These are phyloP conservation scores for Tiaroga cobitis DNA, from an alignment of 2,797 vertebrate genomes.

Conservation along the genomic window DNA sequence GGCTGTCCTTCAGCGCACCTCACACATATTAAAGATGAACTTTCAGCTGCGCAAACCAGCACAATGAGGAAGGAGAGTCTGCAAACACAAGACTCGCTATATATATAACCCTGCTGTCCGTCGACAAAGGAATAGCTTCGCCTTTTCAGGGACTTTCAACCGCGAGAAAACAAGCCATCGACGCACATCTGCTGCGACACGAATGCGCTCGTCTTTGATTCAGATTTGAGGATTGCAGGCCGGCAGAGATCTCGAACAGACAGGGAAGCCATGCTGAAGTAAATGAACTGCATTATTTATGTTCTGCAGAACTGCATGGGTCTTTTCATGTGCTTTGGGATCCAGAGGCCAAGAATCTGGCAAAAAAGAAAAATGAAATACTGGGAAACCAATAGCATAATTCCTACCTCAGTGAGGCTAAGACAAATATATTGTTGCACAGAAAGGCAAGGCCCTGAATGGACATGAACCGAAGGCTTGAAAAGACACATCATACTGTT, in stretches of 20 bases:
- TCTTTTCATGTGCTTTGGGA: slow-evolving; percentile 4
- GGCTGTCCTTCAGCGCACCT: neutral
- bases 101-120: neutral
- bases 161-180: neutral
- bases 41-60: slow-evolving; percentile 26
- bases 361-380: neutral
- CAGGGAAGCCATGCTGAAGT: slow-evolving; percentile 48
- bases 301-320: slow-evolving; percentile 28
- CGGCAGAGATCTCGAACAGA: neutral
- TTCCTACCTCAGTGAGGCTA: neutral
- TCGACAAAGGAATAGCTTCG: neutral
- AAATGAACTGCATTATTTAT: slow-evolving; percentile 62
- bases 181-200: neutral
- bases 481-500: neutral
- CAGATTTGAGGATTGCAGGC: neutral
- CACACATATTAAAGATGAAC: slow-evolving; percentile 28
- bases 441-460: neutral
- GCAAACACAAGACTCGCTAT: neutral
- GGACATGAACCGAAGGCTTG: neutral
- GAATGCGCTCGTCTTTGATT: slow-evolving; percentile 10
- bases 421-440: neutral
- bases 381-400: neutral
- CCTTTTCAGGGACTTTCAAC: neutral
- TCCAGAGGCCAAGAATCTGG: neutral
- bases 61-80: slow-evolving; percentile 48